A percentile compares a stretch with the other conserved stretches of the same genome.
phyloP scores from a whole-genome alignment of 2,113 vertebrate genomes.

The Fukomys damarensis region DNA sequence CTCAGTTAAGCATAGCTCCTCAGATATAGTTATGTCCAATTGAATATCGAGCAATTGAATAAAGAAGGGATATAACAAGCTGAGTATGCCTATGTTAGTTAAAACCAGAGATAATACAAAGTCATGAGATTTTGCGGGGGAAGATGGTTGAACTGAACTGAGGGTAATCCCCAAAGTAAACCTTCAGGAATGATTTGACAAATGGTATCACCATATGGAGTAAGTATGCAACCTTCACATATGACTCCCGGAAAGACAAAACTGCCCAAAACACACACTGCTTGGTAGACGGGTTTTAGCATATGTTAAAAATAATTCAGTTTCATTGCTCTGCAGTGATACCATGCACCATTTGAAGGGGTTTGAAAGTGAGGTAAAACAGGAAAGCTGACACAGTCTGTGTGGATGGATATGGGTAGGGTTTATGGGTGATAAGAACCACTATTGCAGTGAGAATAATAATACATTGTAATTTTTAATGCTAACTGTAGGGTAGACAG shows the following conservation, averaged over 20 bases:
- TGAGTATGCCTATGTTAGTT: neutral
- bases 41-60: neutral
- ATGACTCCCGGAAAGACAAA: neutral
- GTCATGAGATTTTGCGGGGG: neutral
- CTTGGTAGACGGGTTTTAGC: neutral
- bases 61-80: neutral
- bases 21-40: neutral
- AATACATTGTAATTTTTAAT: accelerated
- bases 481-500: too few relatives aligned
- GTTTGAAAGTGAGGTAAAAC: neutral
- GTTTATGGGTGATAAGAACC: neutral
- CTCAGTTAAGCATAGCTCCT: neutral
- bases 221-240: neutral
- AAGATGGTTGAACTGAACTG: neutral
- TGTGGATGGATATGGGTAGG: neutral
- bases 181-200: neutral
- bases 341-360: neutral
- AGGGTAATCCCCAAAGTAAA: neutral
- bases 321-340: neutral
- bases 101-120: neutral
- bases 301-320: neutral
- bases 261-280: accelerated
- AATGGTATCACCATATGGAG: neutral
- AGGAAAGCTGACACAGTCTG: neutral
- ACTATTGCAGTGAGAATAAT: neutral